A percentile compares a stretch with the other conserved stretches of the same genome.
phyloP scores from a whole-genome alignment of 2,113 vertebrate genomes.

The Anguilla japonica region DNA sequence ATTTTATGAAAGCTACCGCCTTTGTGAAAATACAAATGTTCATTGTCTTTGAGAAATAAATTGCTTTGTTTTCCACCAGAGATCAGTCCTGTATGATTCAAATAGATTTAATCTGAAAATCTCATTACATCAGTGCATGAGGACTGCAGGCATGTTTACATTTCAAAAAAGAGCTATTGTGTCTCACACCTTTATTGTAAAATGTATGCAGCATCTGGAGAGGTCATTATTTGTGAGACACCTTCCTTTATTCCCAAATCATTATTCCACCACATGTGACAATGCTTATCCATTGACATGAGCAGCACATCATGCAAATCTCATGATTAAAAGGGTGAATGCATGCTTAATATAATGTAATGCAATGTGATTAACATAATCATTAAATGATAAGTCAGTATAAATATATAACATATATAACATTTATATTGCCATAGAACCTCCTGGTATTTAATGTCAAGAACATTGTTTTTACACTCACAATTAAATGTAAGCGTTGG shows the following conservation, averaged over 20 bases:
- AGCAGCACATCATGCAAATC: neutral
- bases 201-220: neutral
- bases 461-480: neutral
- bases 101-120: neutral
- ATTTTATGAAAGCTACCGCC: neutral
- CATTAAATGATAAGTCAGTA: no score
- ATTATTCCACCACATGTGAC: neutral
- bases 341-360: neutral
- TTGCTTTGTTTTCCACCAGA: neutral
- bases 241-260: neutral
- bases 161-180: neutral
- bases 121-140: neutral
- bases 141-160: neutral
- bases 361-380: no score
- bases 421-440: neutral
- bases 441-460: no score
- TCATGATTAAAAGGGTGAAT: neutral
- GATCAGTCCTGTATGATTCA: neutral
- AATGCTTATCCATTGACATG: neutral
- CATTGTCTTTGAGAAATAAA: neutral
- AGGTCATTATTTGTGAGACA: neutral
- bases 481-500: neutral
- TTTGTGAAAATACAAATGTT: neutral
- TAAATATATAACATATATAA: no score
- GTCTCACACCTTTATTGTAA: neutral